Percentiles rank a stretch among this genome's conserved stretches.
phyloP scores from a whole-genome alignment of 2,888 invertebrate genomes.

The Polietes domitor region DNA sequence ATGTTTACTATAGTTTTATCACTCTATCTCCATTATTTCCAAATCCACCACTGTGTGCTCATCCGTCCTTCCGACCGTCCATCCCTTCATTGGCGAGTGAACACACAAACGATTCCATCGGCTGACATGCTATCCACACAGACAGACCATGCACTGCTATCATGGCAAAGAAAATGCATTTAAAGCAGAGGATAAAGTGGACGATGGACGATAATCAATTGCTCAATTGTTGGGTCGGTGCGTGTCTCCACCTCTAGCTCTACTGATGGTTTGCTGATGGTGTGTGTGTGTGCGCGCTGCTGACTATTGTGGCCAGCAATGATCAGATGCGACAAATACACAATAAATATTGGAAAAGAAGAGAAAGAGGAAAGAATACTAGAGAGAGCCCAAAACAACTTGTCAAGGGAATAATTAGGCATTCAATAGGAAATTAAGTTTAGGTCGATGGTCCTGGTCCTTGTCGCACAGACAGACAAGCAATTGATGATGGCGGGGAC shows the following conservation, averaged over 20 bases:
- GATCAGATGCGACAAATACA: background rate
- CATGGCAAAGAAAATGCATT: background rate
- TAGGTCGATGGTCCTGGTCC: background rate
- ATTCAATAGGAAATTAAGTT: background rate
- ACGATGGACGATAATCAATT: slow-evolving; percentile 14
- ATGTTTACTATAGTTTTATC: no score
- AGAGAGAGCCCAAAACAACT: background rate
- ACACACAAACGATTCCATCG: background rate
- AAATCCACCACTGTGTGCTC: background rate
- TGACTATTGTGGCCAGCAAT: background rate
- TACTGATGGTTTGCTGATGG: background rate
- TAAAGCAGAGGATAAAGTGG: background rate
- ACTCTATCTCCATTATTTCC: no score
- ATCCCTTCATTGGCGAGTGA: background rate
- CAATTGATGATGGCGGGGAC: no score
- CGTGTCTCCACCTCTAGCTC: background rate
- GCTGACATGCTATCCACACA: background rate
- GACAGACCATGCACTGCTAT: background rate
- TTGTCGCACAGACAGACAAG: no score
- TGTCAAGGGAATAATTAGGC: background rate
- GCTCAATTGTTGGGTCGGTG: background rate
- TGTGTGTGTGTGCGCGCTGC: background rate
- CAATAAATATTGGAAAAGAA: no score
- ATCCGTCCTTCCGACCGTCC: background rate
- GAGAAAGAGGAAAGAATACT: background rate